phyloP scores from a whole-genome alignment of 2,797 vertebrate species.

The Anabacerthia variegaticeps region DNA sequence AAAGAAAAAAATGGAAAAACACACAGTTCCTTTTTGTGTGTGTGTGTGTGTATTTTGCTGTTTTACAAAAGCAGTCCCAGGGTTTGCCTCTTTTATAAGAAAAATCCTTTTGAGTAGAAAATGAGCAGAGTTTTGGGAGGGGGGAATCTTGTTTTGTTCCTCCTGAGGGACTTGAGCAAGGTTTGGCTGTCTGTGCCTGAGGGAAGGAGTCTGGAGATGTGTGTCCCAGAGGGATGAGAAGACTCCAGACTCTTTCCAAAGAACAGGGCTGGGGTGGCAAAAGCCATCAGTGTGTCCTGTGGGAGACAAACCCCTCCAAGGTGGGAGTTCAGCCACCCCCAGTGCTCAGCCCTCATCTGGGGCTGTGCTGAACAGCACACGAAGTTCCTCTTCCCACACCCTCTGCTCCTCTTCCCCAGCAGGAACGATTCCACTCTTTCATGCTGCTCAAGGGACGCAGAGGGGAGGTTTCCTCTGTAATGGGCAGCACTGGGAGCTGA shows the following conservation, averaged over 20 bases:
- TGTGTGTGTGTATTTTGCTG: background rate
- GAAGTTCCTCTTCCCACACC: background rate
- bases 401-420: background rate
- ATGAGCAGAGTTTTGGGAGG: background rate
- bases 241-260: background rate
- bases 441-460: accelerated
- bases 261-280: background rate
- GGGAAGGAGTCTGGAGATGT: background rate
- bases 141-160: background rate
- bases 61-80: background rate
- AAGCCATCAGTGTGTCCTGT: accelerated
- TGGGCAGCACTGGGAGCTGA: accelerated
- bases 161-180: background rate
- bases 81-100: background rate
- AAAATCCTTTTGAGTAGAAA: background rate
- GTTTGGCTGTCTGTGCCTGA: background rate
- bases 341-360: background rate
- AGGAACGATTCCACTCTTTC: background rate
- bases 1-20: background rate
- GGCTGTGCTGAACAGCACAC: background rate
- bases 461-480: accelerated
- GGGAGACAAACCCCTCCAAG: background rate
- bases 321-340: background rate
- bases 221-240: background rate
- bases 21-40: background rate